Evolutionary conservation across 2,113 vertebrate species (phyloP).

Genomic region (Oxyura jamaicensis): DNA sequence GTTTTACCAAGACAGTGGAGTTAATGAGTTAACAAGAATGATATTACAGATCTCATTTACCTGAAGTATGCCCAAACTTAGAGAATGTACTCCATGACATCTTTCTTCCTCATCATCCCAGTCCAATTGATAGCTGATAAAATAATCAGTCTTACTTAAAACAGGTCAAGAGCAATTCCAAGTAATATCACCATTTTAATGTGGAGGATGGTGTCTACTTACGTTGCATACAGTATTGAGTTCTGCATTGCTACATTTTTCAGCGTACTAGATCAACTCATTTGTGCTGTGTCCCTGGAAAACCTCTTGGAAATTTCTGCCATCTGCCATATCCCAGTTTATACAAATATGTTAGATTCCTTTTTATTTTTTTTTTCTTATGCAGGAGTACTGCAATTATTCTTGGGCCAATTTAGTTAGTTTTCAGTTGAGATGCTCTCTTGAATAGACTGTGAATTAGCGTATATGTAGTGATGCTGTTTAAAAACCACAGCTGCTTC

Average conservation of each 20-base stretch:
- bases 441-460: not conserved
- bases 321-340: not conserved
- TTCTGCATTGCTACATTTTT: not conserved
- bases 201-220: not conserved
- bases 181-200: not conserved
- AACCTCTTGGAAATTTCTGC: not conserved
- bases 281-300: not conserved
- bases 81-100: not conserved
- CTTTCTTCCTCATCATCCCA: not conserved
- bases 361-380: not conserved
- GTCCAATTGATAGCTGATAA: not conserved
- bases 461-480: not conserved
- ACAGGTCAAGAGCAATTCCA: not conserved
- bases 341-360: not conserved
- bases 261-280: not conserved
- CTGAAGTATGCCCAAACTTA: not conserved
- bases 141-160: not conserved
- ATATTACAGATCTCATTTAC: not conserved
- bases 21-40: not conserved
- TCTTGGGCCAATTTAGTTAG: not conserved
- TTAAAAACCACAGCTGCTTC: constrained; percentile 15
- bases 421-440: not conserved
- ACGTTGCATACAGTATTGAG: not conserved
- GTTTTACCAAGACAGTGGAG: not conserved
- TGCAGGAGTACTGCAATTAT: not conserved